These are phyloP conservation scores for Amazona vittata DNA, from an alignment of 2,113 vertebrate genomes.

Conservation along the genomic window DNA sequence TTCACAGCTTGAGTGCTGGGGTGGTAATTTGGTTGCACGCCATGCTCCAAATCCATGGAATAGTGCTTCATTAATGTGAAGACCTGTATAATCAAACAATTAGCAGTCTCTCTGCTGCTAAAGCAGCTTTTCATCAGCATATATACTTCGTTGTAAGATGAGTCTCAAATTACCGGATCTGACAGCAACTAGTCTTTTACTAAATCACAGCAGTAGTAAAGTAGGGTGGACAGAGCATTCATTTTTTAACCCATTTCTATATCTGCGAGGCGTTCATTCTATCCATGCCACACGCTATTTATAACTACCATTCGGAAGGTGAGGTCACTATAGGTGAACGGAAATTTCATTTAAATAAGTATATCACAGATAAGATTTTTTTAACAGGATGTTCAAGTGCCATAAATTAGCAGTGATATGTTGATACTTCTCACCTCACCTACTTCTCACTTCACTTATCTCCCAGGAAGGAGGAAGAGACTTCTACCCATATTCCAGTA, in stretches of 20 bases:
- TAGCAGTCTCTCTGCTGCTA: conserved; percentile 88
- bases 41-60: conserved; percentile 96
- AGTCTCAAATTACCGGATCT: conserved; percentile 76
- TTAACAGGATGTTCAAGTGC: neutral
- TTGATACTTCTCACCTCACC: neutral
- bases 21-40: conserved; percentile 97
- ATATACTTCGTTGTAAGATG: conserved; percentile 84
- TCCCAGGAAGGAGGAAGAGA: neutral
- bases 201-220: conserved; percentile 42
- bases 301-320: neutral
- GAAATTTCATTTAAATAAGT: neutral
- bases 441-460: neutral
- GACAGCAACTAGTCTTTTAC: conserved; percentile 72
- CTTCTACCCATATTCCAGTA: neutral
- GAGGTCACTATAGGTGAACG: neutral
- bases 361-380: neutral
- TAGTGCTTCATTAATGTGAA: conserved; percentile 99
- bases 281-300: neutral
- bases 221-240: conserved; percentile 19
- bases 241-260: conserved; percentile 4
- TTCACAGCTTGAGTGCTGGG: conserved; percentile 98
- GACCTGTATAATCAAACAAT: conserved; percentile 99
- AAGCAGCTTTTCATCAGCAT: conserved; percentile 93
- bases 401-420: neutral
- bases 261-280: neutral